Evolutionary conservation across 2,797 vertebrate genomes (phyloP).

Genomic region (Molothrus ater): DNA sequence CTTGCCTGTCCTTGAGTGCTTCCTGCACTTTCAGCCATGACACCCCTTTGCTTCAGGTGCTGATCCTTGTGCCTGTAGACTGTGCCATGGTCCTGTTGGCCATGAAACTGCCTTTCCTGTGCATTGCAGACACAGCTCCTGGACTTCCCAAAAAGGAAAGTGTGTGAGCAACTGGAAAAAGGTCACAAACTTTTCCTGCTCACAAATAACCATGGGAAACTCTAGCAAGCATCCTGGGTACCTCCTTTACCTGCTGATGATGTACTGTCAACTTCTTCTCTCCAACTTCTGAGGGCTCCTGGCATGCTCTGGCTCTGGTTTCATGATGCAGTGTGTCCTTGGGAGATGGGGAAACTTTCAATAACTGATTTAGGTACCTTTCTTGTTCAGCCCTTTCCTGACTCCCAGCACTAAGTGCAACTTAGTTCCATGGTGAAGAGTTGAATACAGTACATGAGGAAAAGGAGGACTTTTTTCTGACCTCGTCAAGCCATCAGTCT

Average conservation of each 20-base stretch:
- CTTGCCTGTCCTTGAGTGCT: rapidly evolving
- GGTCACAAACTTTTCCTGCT: not conserved
- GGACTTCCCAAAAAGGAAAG: not conserved
- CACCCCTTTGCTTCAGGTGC: not conserved
- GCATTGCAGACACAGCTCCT: not conserved
- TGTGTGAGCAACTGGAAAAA: not conserved
- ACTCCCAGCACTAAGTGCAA: not conserved
- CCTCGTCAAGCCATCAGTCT: not conserved
- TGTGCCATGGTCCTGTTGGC: rapidly evolving
- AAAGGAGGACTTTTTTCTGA: not conserved
- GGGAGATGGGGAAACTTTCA: not conserved
- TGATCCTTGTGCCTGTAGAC: not conserved
- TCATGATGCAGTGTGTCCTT: not conserved
- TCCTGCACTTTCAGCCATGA: rapidly evolving
- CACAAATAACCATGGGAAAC: not conserved
- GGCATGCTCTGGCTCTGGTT: not conserved
- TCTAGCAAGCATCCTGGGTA: not conserved
- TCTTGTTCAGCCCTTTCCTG: not conserved
- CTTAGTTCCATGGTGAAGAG: rapidly evolving
- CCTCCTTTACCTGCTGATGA: not conserved
- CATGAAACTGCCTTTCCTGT: not conserved
- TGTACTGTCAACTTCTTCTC: not conserved
- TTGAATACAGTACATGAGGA: not conserved
- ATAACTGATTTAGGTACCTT: not conserved
- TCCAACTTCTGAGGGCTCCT: not conserved